These are phyloP conservation scores for Tapera naevia DNA, from an alignment of 2,797 vertebrate species.

Conservation along the genomic window DNA sequence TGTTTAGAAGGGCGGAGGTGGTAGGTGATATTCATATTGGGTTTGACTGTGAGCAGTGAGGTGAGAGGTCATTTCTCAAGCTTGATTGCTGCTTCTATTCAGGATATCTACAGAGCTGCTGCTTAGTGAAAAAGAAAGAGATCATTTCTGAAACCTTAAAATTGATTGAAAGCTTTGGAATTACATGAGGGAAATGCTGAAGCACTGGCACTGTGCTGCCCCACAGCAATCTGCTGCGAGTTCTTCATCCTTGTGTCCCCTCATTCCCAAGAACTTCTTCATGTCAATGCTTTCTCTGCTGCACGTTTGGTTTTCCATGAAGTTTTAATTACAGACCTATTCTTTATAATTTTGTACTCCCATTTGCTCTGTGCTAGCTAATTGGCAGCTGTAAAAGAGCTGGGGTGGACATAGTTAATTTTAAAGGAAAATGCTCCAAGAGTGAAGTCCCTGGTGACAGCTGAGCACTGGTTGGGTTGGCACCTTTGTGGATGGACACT, in stretches of 20 bases:
- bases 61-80: slow-evolving; percentile 9
- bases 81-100: background rate
- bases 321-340: background rate
- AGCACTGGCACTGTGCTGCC: background rate
- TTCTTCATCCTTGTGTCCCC: background rate
- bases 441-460: background rate
- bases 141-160: background rate
- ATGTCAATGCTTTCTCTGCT: background rate
- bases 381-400: background rate
- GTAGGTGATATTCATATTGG: background rate
- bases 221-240: background rate
- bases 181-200: background rate
- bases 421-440: background rate
- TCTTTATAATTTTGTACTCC: background rate
- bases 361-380: rapidly evolving
- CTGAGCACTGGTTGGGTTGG: background rate
- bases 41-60: background rate
- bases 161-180: background rate
- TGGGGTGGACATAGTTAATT: rapidly evolving
- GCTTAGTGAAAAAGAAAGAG: background rate
- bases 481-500: rapidly evolving
- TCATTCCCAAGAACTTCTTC: background rate
- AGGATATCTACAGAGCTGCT: background rate
- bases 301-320: background rate
- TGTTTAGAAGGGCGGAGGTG: background rate